phyloP scores from a whole-genome alignment of 2,113 vertebrate species.

The Trochalopteron elliotii region DNA sequence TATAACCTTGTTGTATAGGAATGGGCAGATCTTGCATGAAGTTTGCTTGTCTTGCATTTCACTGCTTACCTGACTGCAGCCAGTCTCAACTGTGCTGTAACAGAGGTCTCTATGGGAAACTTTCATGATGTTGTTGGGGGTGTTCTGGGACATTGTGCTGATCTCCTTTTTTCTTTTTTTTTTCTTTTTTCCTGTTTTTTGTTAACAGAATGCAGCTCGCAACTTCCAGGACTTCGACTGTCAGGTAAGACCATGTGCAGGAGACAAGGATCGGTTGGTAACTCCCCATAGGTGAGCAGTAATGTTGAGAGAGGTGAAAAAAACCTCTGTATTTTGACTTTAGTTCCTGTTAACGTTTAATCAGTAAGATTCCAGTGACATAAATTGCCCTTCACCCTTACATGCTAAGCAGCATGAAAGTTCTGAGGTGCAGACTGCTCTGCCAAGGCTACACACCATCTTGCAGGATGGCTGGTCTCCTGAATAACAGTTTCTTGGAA shows the following conservation, averaged over 20 bases:
- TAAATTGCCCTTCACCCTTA: not conserved
- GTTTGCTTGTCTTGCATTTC: not conserved
- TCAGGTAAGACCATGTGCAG: constrained; percentile 79
- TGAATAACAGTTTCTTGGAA: not conserved
- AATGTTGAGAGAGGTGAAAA: not conserved
- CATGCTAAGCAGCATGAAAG: not conserved
- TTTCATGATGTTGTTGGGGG: not conserved
- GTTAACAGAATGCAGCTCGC: constrained; percentile 83
- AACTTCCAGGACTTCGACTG: constrained; percentile 96
- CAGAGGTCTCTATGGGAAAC: not conserved
- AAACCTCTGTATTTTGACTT: not conserved
- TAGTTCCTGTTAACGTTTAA: not conserved
- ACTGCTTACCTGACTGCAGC: not conserved
- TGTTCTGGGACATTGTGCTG: constrained; percentile 4
- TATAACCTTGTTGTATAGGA: not conserved
- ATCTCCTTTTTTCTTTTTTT: constrained; percentile 30
- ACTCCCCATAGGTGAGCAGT: not conserved
- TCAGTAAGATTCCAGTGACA: not conserved
- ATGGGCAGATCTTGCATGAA: not conserved
- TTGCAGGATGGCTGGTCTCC: not conserved
- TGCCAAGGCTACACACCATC: not conserved
- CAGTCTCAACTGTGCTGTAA: not conserved
- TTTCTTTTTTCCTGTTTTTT: constrained; percentile 42
- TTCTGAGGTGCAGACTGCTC: not conserved
- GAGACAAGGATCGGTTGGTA: not conserved